Evolutionary conservation across 2,113 vertebrate species (phyloP), one percentile per base, ranked within the genome.

Genomic region (Megaleporinus macrocephalus): DNA sequence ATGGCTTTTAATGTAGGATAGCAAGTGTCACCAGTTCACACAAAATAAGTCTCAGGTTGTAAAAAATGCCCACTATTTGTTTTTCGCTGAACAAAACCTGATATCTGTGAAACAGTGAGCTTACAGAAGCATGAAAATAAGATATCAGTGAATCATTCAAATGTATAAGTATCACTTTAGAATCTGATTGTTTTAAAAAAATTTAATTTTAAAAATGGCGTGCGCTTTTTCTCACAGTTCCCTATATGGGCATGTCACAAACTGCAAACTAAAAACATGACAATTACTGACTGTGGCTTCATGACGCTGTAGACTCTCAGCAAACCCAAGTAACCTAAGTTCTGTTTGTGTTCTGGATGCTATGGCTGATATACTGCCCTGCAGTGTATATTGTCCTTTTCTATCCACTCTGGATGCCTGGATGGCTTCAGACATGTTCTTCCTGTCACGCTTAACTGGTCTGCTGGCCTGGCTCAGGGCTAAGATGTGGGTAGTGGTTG

Each of bases 391-490:
- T 66, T 81, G 74, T 87, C 76, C 61, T 86, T 69, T 75, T 83
- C 81, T 81, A 62, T 80, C 73, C 79, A 78, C 29, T 26, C 13
- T 68, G 36, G 68, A 87, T 22, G 61, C 66, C 73, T 79, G 72
- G 82, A 85, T 84, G 70, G 81, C 78, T 86, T 84, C 86, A 90
- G 87, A 89, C 89, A 88, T 87, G 85, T 85, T 81, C 70, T 85
- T 85, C 78, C 79, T 41, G 74, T 88, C 84, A 84, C 49, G 88
- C 80, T 79, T 88, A 77, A 89, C 71, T 76, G 76, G 81, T 70
- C 33, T 70, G 63, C 27, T 77, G 68, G 73, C 61, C 65, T 87
- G 29, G 55, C 79, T 70, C 82, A 41, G 36, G 78, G 51, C 79
- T 70, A 24, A 73, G 86, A 76, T 83, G 79, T 73, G 85, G 26